phyloP scores from a whole-genome alignment of 2,888 invertebrate species.

The Cataglyphis altisquamis region DNA sequence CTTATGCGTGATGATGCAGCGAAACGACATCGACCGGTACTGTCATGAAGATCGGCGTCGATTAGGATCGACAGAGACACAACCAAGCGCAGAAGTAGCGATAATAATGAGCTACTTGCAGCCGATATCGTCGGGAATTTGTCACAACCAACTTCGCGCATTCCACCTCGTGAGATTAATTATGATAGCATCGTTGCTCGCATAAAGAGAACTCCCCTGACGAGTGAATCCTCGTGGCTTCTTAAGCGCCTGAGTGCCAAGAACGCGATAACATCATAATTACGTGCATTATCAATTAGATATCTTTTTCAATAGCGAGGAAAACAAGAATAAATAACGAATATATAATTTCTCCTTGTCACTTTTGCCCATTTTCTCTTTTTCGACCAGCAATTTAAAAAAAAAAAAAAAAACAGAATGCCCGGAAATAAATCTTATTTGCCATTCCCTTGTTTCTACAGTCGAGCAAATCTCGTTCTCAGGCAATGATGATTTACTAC shows the following conservation, averaged over 20 bases:
- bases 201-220: constrained; percentile 6
- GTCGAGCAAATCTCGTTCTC: neutral
- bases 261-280: constrained; percentile 6
- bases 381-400: neutral
- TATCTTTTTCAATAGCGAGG: neutral
- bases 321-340: constrained; percentile 20
- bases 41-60: constrained; percentile 59
- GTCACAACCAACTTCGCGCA: constrained; percentile 50
- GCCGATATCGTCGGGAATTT: constrained; percentile 48
- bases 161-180: constrained; percentile 44
- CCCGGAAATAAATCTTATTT: neutral
- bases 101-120: constrained; percentile 55
- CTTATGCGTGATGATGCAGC: constrained; percentile 54
- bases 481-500: neutral
- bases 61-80: constrained; percentile 67
- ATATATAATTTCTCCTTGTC: neutral
- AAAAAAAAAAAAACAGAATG: neutral
- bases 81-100: constrained; percentile 38
- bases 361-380: neutral
- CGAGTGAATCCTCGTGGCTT: neutral
- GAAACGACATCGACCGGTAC: constrained; percentile 48
- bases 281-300: constrained; percentile 31
- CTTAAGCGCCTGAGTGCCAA: neutral
- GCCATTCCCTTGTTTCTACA: constrained; percentile 14
- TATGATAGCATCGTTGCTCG: constrained; percentile 42